These are phyloP conservation scores for Monopterus albus DNA, from an alignment of 2,113 vertebrate genomes.

Conservation along the genomic window DNA sequence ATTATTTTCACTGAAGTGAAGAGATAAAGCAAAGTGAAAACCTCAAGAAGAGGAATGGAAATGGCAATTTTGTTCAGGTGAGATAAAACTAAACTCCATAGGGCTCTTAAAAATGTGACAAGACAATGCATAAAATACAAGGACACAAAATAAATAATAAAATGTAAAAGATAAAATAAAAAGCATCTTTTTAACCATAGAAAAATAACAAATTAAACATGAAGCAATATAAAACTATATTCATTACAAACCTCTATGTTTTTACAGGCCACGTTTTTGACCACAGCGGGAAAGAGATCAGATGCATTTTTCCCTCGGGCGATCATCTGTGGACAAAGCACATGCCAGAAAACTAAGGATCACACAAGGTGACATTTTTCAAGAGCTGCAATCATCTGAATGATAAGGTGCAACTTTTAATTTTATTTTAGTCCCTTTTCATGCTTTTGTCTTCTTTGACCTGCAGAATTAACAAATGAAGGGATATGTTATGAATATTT, in stretches of 20 bases:
- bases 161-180: background rate
- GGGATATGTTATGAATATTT: conserved; percentile 80
- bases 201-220: background rate
- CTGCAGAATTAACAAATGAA: conserved; percentile 59
- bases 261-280: conserved; percentile 98
- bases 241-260: conserved; percentile 93
- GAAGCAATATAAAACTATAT: background rate
- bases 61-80: conserved; percentile 27
- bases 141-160: conserved; percentile 9
- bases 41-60: conserved; percentile 1
- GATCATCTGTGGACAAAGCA: conserved; percentile 88
- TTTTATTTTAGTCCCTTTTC: conserved; percentile 19
- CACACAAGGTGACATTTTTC: conserved; percentile 16
- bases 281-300: conserved; percentile 96
- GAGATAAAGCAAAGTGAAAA: conserved; percentile 18
- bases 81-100: conserved; percentile 24
- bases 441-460: conserved; percentile 28
- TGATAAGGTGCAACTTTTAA: background rate
- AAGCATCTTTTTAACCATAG: background rate
- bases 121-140: conserved; percentile 12
- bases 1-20: conserved; percentile 19
- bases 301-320: conserved; percentile 97
- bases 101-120: conserved; percentile 28
- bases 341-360: background rate
- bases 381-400: background rate